These are phyloP conservation scores for Micromys minutus DNA, from an alignment of 2,113 vertebrate genomes.

Conservation along the genomic window DNA sequence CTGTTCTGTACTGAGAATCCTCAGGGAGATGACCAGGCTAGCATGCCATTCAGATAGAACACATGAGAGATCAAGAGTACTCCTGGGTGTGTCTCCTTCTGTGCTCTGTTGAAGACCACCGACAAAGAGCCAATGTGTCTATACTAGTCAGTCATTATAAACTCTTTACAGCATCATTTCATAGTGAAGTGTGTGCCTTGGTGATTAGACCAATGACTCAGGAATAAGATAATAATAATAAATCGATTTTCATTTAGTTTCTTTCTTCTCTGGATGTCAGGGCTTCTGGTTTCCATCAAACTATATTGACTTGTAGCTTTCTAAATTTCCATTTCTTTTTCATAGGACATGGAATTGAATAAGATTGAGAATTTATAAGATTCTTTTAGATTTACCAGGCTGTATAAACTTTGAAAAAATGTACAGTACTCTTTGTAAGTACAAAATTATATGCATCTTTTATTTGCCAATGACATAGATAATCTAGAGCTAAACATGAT, in stretches of 20 bases:
- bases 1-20: neutral
- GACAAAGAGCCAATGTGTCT: neutral
- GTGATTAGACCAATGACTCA: neutral
- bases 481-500: neutral
- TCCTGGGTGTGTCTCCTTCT: neutral
- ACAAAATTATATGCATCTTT: neutral
- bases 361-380: neutral
- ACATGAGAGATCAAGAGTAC: neutral
- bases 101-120: neutral
- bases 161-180: neutral
- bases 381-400: neutral
- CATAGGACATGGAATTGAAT: neutral
- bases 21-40: neutral
- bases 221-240: neutral
- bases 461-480: neutral
- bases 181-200: neutral
- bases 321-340: slow-evolving; percentile 45
- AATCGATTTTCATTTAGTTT: neutral
- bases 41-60: neutral
- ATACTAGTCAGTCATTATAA: neutral
- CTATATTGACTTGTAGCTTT: neutral
- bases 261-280: neutral
- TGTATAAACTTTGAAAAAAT: neutral
- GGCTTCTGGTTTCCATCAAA: neutral
- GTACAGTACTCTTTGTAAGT: neutral